Base-by-base conservation (phyloP, 2,797 vertebrate genomes). In the Oryzias dopingdopingensis region DNA sequence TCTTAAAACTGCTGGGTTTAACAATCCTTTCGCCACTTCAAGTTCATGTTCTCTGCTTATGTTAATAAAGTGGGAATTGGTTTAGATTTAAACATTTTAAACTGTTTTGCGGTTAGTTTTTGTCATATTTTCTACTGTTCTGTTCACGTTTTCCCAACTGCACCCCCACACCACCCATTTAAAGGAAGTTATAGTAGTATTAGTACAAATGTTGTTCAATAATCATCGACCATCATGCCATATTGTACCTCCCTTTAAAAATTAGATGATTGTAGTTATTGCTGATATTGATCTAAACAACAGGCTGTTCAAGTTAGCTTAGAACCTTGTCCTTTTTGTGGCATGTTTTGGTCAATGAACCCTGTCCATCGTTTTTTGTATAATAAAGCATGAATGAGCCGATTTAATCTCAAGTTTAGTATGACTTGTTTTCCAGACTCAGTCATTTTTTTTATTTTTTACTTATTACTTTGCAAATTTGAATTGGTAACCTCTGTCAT, bases 271-370 rank as follows among this genome's bases (percentile, higher is more conserved):
- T 86, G 85, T 83, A 79, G 82, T 91, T 91, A 91, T 91, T 90
- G 85, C 85, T 65, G 62, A 63, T 91, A 91, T 92, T 90, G 90
- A 92, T 92, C 91, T 88, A 90, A 90, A 88, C 90, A 88, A 81
- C 67, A 78, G 67, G 59, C 76, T 80, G 76, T 85, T 86, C 60
- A 73, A 73, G 70, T 67, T 63, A 58, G 50, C 72, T 63, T 60
- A 44, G 62, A 55, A 73, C 48, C 26, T 52, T 52, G 56, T 61
- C 80, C 57, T 37, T 57, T 66, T 51, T 51, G 70, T 52, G 29
- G 14, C 45, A 50, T 72, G 50, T 48, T 53, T 41, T 32, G 26
- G 40, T 52, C n/a, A 26, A 45, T 49, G 44, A 61, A 45, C 18
- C 16, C 62, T 54, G 41, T 48, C 48, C 49, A 52, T 32, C 61